phyloP scores from a whole-genome alignment of 1,140 invertebrate species.

The Hyles euphorbiae region DNA sequence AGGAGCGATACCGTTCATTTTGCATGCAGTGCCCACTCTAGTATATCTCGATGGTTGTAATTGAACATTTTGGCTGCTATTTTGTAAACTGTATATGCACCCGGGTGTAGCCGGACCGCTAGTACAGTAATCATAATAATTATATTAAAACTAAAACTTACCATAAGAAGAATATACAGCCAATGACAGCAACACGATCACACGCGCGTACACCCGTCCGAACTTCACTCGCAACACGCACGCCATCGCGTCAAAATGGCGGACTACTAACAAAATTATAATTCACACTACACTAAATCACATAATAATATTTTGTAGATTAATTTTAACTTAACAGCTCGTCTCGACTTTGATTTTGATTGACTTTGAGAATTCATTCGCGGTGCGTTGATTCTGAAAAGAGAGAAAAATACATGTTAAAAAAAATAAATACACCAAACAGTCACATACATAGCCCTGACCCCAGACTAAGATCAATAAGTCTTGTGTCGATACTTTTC shows the following conservation, averaged over 20 bases:
- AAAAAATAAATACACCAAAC: no score
- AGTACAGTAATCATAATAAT: no score
- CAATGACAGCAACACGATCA: conserved; percentile 44
- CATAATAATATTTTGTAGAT: conserved; percentile 43
- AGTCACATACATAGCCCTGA: no score
- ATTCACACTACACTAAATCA: conserved; percentile 44
- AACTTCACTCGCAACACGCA: conserved; percentile 31
- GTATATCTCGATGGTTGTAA: no score
- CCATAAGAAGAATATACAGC: conserved; percentile 61
- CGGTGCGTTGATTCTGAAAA: conserved; percentile 30
- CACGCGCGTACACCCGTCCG: conserved; percentile 30
- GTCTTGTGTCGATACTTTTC: no score
- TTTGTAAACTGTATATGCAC: no score
- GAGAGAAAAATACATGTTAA: conserved; percentile 22
- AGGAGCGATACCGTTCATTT: no score
- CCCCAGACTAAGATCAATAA: no score
- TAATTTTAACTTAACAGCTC: conserved; percentile 21
- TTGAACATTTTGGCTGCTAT: no score
- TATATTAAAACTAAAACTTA: no score
- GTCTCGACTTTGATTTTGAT: conserved; percentile 19
- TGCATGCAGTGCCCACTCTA: no score
- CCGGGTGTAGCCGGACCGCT: no score
- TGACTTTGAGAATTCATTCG: conserved; percentile 41
- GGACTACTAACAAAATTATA: conserved; percentile 14
- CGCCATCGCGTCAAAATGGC: conserved; percentile 43